phyloP scores from a whole-genome alignment of 2,888 invertebrate genomes.

The Conchocele bisecta region DNA sequence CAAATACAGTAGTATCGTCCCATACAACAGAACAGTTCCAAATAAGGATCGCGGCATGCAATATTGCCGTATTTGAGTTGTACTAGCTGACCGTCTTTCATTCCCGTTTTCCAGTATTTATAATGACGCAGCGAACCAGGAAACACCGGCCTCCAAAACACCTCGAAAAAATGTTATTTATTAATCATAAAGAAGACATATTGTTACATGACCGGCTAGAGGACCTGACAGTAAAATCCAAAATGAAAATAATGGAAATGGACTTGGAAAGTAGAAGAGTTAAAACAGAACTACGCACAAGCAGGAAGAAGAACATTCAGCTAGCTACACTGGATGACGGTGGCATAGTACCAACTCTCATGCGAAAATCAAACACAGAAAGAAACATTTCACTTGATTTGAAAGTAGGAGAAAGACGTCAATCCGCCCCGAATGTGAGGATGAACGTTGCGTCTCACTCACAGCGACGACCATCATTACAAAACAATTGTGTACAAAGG shows the following conservation, averaged over 20 bases:
- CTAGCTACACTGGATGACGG: conserved; percentile 41
- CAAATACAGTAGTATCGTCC: too few species aligned
- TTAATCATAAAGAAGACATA: conserved; percentile 70
- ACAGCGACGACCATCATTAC: too few species aligned
- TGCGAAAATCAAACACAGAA: background rate
- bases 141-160: conserved; percentile 62
- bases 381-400: too few species aligned
- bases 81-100: too few species aligned
- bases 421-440: background rate
- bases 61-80: too few species aligned
- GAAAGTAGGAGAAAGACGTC: too few species aligned
- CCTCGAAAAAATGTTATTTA: conserved; percentile 70
- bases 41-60: too few species aligned
- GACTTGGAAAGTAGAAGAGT: conserved; percentile 66
- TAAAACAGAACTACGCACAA: conserved; percentile 61
- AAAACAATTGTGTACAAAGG: too few species aligned
- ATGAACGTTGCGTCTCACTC: background rate
- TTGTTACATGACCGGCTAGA: conserved; percentile 56
- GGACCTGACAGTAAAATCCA: conserved; percentile 58
- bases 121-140: conserved; percentile 27
- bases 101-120: too few species aligned
- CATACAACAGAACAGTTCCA: too few species aligned
- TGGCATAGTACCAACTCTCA: conserved; percentile 18
- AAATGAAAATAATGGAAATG: conserved; percentile 62
- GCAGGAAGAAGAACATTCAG: conserved; percentile 60